A percentile compares a stretch with the other conserved stretches of the same genome.
Evolutionary conservation across 2,113 vertebrate genomes (phyloP).

Genomic region (Otus sunia): DNA sequence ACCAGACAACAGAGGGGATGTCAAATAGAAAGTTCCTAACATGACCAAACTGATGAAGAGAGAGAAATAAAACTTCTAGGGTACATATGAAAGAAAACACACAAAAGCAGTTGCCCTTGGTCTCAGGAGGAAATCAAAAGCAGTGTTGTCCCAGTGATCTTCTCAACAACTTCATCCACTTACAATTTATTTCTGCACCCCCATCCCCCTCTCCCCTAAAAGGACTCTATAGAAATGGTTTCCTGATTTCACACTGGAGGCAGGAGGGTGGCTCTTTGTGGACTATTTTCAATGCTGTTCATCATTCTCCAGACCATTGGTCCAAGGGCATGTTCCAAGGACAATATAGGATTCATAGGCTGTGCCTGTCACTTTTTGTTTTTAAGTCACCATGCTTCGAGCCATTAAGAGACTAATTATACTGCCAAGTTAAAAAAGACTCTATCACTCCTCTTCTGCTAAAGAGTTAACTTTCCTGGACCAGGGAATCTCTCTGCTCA

Average conservation of each 20-base stretch:
- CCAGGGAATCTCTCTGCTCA: not conserved
- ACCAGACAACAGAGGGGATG: not conserved
- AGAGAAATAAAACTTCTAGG: not conserved
- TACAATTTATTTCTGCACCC: not conserved
- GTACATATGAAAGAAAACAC: not conserved
- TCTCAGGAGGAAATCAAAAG: not conserved
- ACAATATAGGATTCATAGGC: not conserved
- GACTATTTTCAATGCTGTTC: not conserved
- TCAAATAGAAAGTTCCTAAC: not conserved
- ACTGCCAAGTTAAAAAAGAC: not conserved
- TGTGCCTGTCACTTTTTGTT: not conserved
- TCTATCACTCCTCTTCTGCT: not conserved
- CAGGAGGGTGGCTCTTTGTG: not conserved
- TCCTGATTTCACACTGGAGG: not conserved
- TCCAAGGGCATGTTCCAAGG: not conserved
- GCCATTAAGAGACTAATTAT: not conserved
- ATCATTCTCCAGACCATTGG: slow-evolving; percentile 14
- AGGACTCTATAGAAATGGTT: not conserved
- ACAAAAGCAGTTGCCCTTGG: not conserved
- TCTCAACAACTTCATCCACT: not conserved
- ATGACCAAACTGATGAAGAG: not conserved
- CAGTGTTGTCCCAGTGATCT: not conserved
- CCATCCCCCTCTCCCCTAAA: accelerated
- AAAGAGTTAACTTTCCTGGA: slow-evolving; percentile 44
- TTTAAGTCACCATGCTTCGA: not conserved